Evolutionary conservation across 92 coral and sea anemone species (phyloP).

Genomic region (Palythoa caribaeorum): DNA sequence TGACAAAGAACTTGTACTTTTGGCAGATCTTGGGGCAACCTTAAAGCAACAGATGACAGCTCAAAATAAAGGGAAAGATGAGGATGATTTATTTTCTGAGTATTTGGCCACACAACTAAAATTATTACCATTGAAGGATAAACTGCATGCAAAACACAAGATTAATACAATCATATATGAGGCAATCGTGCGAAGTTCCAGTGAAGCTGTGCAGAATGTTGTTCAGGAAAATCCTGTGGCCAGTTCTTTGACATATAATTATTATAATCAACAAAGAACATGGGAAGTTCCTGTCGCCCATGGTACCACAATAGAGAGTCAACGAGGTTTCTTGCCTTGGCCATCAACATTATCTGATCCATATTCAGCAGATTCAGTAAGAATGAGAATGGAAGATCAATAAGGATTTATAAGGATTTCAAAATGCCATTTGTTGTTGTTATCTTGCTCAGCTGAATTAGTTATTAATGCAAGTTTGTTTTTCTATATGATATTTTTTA

Average conservation of each 20-base stretch:
- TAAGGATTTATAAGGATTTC: not conserved
- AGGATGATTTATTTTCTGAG: slow-evolving; percentile 6
- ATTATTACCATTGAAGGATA: not conserved
- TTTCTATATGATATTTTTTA: not conserved
- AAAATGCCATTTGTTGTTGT: not conserved
- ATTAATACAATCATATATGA: not conserved
- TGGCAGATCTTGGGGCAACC: slow-evolving; percentile 23
- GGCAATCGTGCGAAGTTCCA: slow-evolving; percentile 8
- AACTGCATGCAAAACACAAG: slow-evolving; percentile 7
- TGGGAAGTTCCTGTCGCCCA: not conserved
- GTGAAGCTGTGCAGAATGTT: slow-evolving; percentile 2
- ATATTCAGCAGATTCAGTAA: not conserved
- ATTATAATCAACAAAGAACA: not conserved
- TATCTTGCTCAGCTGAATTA: not conserved
- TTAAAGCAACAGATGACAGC: slow-evolving; percentile 9
- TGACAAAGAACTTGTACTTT: slow-evolving; percentile 18
- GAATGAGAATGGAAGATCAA: not conserved
- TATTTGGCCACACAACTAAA: not conserved
- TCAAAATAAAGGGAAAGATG: not conserved
- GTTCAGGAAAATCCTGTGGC: slow-evolving; percentile 3
- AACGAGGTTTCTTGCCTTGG: not conserved
- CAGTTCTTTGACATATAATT: slow-evolving; percentile 1
- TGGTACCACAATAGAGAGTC: not conserved
- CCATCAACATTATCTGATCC: slow-evolving; percentile 2
- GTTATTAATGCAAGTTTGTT: not conserved